Base-by-base conservation (phyloP, 2,113 vertebrate genomes). In the Nothoprocta pentlandii region DNA sequence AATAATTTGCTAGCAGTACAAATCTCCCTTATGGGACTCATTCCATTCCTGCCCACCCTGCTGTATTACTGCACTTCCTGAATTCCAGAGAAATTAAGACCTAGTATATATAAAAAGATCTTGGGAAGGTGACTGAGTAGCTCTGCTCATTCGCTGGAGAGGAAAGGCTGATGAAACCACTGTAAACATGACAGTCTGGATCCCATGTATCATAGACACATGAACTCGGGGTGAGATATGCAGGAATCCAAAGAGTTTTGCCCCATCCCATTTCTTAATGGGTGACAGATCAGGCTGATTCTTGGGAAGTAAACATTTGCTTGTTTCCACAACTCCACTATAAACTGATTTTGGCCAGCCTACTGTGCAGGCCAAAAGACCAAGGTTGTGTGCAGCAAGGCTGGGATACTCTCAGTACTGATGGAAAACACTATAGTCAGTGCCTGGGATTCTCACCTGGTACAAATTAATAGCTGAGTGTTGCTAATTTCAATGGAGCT, bases 21-120 rank as follows among this genome's bases (percentile, higher is more conserved):
- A 51, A 68, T 88, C 32, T 94, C 94, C 94, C 95, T 91, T 88
- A 79, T 95, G 95, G 93, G 94, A 95, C 76, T 94, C 94, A 95
- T 96, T 97, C 94, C 90, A 91, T 88, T 96, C 90, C 76, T 95
- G 85, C 81, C 91, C 91, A 94, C 91, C 89, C 94, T 95, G 87
- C 56, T 1, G 28, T 91, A 90, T 51, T 93, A 36, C 69, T 83
- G 92, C 46, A 91, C 93, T 97, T 97, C 95, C 96, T 95, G 94
- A 94, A 95, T 97, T 96, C 92, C 96, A 95, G 80, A 90, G 85
- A 84, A 95, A 90, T 95, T n/a, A 92, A 78, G 93, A 75, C 34
- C 76, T 73, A 86, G 58, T 77, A 47, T 92, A 92, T 95, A 94
- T 80, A 95, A 79, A 95, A 95, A 97, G 85, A 91, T 80, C 93